phyloP scores from a whole-genome alignment of 2,113 vertebrate species.

The Abramis brama region DNA sequence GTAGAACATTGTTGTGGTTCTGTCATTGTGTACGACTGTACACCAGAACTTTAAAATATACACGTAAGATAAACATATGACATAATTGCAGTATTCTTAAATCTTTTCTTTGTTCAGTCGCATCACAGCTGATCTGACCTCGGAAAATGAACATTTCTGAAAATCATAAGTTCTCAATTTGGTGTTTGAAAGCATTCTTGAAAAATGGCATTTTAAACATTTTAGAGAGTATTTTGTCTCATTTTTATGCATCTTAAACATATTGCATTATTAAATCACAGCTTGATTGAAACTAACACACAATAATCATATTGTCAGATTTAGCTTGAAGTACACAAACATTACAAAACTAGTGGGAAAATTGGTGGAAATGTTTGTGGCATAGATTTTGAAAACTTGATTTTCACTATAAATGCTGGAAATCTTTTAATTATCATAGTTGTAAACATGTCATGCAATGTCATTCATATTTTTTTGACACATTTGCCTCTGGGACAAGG shows the following conservation, averaged over 20 bases:
- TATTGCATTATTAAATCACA: not conserved
- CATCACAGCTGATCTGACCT: not conserved
- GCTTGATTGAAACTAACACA: not conserved
- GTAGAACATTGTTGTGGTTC: constrained; percentile 12
- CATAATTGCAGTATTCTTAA: not conserved
- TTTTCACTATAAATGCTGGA: not conserved
- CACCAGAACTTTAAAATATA: not conserved
- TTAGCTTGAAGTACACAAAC: not conserved
- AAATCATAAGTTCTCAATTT: not conserved
- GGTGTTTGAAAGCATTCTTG: not conserved
- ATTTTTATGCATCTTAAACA: not conserved
- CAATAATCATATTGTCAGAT: not conserved
- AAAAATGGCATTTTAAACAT: not conserved
- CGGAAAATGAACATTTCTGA: not conserved
- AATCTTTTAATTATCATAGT: not conserved
- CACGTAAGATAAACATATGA: too few species aligned
- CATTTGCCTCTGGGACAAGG: not conserved
- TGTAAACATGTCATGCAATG: not conserved
- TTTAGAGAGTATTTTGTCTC: not conserved
- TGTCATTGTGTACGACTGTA: not conserved
- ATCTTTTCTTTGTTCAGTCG: not conserved
- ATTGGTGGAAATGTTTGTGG: not conserved
- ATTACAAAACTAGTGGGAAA: not conserved
- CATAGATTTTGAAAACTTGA: not conserved
- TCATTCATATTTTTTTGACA: not conserved